Base-by-base conservation (phyloP, 2,888 invertebrate species). In the Mellilla xanthometata region DNA sequence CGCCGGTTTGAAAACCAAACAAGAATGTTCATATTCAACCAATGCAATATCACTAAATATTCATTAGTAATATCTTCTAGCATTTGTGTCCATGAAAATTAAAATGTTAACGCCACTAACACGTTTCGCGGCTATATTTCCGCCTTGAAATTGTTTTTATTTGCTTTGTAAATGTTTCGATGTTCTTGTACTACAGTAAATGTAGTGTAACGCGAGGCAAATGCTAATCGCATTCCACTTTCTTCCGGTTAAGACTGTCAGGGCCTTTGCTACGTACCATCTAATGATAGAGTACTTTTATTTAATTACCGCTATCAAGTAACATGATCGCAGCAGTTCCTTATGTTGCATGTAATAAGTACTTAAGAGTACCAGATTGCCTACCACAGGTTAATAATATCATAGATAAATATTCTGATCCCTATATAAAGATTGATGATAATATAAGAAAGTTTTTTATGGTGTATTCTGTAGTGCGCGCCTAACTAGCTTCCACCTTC, bases 181-280 rank as follows among this genome's bases (percentile, higher is more conserved):
- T 8, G 34, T 39, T 31, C 34, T 27, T 32, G 19, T 34, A 39
- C 11, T 27, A 40, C 42, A 45, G 44, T 47, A 52, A 56, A 52
- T 52, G 47, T 58, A 39, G 52, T 54, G 49, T 44, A 51, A 60
- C 62, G 54, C 59, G 52, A 56, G 52, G 52, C 55, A 54, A 63
- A 76, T 73, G 70, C 57, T 71, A 72, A 72, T 67, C 49, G 24
- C 49, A 68, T 44, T 55, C 69, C 58, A 70, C 72, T 76, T 77
- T 76, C 72, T 72, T 72, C 65, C 66, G 63, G 57, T 61, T 61
- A 49, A 52, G 52, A 44, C 47, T 62, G 59, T 68, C 73, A 70
- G 70, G 72, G 58, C 12, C 7, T 62, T 19, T 58, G 40, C 36
- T 33, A 26, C 26, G 24, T 54, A 50, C 49, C 32, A 15, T 39